Conservation (phyloP, 2,888 invertebrate species). For the Cantharis rufa region DNA sequence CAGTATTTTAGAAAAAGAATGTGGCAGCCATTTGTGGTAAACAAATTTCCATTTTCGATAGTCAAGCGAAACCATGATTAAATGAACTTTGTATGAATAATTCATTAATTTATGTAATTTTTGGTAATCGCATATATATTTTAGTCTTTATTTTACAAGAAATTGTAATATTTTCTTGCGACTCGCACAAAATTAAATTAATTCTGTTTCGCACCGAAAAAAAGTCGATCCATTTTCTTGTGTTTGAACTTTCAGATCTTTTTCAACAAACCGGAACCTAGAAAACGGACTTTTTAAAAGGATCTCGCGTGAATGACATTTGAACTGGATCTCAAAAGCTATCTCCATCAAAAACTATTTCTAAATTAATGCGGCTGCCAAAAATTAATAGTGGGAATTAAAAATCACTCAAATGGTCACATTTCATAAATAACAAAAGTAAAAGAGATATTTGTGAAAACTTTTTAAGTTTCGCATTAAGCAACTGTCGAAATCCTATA, state of each 20-base stretch:
- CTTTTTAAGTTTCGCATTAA: background rate
- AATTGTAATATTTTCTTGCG: background rate
- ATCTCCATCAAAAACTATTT: background rate
- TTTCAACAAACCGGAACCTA: background rate
- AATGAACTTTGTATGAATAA: background rate
- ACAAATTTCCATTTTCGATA: background rate
- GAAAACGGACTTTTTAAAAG: background rate
- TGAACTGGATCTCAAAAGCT: background rate
- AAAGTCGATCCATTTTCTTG: background rate
- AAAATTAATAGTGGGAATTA: background rate
- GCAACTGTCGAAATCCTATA: conserved; percentile 3
- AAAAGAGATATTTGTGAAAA: background rate
- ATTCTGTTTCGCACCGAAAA: background rate
- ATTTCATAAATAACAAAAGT: too few species aligned
- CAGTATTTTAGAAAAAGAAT: background rate
- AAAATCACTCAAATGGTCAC: background rate
- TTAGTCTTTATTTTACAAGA: background rate
- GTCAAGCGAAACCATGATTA: background rate
- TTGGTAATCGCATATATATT: background rate
- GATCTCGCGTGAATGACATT: background rate
- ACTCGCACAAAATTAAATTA: background rate
- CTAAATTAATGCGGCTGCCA: background rate
- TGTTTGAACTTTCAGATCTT: background rate
- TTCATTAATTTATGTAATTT: background rate
- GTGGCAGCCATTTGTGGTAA: background rate